These are phyloP conservation scores for Drosophila equinoxialis DNA, from an alignment of 1,140 invertebrate genomes.

Conservation along the genomic window DNA sequence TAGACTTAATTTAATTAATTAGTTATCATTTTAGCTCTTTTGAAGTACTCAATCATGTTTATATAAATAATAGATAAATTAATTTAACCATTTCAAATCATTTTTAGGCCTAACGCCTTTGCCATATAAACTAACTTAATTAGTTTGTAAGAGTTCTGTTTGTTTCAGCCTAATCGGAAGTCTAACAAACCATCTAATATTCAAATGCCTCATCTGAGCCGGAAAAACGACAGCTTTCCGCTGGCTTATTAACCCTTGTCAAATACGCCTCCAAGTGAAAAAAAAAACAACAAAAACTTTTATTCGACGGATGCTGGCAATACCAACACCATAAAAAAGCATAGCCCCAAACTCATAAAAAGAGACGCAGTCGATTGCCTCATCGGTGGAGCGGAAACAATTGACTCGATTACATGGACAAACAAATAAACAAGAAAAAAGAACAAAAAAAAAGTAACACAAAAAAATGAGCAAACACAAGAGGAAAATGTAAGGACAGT, in stretches of 20 bases:
- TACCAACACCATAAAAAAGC: conserved; percentile 57
- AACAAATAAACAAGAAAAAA: conserved; percentile 49
- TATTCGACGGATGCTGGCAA: conserved; percentile 65
- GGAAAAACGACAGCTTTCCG: conserved; percentile 45
- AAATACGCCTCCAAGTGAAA: conserved; percentile 45
- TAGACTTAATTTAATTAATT: too few relatives aligned
- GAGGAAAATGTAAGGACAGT: not conserved
- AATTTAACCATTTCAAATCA: too few relatives aligned
- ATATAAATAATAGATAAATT: too few relatives aligned
- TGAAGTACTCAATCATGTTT: too few relatives aligned
- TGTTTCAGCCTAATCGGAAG: not conserved
- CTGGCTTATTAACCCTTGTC: conserved; percentile 75
- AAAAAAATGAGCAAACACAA: conserved; percentile 37
- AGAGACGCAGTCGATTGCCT: conserved; percentile 78
- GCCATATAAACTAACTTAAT: not conserved
- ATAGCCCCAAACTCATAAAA: conserved; percentile 59
- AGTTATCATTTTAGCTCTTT: too few relatives aligned
- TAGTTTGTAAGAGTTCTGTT: not conserved
- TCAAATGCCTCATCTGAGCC: conserved; percentile 33
- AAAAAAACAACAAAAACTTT: conserved; percentile 25
- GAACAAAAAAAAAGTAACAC: not conserved
- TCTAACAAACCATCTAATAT: conserved; percentile 28
- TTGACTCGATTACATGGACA: conserved; percentile 78
- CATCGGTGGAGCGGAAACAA: conserved; percentile 78
- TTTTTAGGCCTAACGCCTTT: not conserved